Percentiles rank a stretch among this genome's conserved stretches.
Conservation (phyloP, 2,888 invertebrate species). For the Troides helena region DNA sequence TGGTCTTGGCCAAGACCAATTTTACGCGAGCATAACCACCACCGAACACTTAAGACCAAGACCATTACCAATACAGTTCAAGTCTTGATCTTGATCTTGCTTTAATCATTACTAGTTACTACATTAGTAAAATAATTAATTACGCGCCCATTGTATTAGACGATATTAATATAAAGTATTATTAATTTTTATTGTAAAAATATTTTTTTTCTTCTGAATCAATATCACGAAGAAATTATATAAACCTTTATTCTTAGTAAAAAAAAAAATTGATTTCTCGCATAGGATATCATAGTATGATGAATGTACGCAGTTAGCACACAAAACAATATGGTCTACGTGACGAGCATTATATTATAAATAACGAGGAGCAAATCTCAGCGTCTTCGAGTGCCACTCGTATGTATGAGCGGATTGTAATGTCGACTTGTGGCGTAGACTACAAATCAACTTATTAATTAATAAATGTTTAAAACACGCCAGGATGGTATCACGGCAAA, state of each 20-base stretch:
- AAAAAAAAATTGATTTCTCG: background rate
- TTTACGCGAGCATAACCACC: too few species aligned
- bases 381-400: background rate
- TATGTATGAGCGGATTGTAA: constrained; percentile 5
- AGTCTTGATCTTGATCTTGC: too few species aligned
- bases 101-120: too few species aligned
- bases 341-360: constrained; percentile 7
- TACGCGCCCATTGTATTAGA: background rate
- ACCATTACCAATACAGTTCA: too few species aligned
- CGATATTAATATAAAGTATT: background rate
- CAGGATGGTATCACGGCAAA: constrained; percentile 8
- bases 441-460: constrained; percentile 22
- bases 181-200: background rate
- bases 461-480: background rate
- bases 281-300: background rate
- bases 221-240: too few species aligned
- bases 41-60: too few species aligned
- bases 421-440: constrained; percentile 7
- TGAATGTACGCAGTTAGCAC: constrained; percentile 12
- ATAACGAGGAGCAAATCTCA: constrained; percentile 13
- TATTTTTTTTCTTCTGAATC: too few species aligned
- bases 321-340: constrained; percentile 23
- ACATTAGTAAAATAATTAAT: too few species aligned
- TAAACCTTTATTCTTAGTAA: background rate
- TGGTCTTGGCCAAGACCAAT: too few species aligned